phyloP scores from a whole-genome alignment of 2,888 invertebrate genomes.

The Eristalis intricaria region DNA sequence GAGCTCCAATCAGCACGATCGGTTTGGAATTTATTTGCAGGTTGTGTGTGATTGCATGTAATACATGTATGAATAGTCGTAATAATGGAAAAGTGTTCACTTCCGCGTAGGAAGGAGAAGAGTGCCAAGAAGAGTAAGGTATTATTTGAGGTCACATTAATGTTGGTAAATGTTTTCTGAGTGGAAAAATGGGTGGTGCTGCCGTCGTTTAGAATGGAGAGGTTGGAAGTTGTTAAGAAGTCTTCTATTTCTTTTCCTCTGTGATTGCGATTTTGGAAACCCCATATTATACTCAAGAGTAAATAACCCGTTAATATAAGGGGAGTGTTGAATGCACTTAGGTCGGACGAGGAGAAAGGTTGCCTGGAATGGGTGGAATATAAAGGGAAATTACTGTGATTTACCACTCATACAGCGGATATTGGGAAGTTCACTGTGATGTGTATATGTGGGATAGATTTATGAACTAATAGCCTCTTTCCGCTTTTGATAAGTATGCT shows the following conservation, averaged over 20 bases:
- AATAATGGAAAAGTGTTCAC: too few species aligned
- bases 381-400: conserved; percentile 30
- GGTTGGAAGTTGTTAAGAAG: conserved; percentile 7
- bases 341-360: conserved; percentile 4
- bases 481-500: not conserved
- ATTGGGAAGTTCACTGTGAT: not conserved
- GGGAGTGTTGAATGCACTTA: not conserved
- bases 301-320: conserved; percentile 36
- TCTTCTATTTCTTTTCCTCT: conserved; percentile 33
- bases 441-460: not conserved
- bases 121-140: too few species aligned
- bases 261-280: conserved; percentile 8
- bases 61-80: too few species aligned
- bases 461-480: not conserved
- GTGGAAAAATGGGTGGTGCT: too few species aligned
- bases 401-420: conserved; percentile 26
- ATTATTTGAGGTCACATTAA: too few species aligned
- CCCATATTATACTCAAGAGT: conserved; percentile 44
- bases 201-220: conserved; percentile 11
- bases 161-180: too few species aligned
- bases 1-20: too few species aligned
- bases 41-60: too few species aligned
- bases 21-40: too few species aligned
- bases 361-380: conserved; percentile 31
- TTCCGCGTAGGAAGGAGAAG: too few species aligned